Evolutionary conservation across 1,140 invertebrate genomes (phyloP).

Genomic region (Euura saliciscinereae): DNA sequence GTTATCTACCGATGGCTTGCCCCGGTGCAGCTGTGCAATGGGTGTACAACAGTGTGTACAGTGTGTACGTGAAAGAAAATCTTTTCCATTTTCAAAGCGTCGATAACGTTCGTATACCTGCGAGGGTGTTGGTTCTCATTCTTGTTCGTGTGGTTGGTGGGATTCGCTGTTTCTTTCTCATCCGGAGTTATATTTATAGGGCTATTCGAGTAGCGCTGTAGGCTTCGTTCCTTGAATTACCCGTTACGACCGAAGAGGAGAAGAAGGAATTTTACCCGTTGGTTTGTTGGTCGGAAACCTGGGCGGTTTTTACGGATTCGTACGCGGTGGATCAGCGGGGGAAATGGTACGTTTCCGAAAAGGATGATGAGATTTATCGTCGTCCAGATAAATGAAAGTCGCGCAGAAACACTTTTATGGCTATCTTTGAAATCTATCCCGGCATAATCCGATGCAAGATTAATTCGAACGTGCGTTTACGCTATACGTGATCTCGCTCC

Average conservation of each 20-base stretch:
- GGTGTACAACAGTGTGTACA: no score
- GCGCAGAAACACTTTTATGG: background rate
- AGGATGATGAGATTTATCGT: background rate
- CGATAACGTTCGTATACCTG: no score
- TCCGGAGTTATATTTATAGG: background rate
- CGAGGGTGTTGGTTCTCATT: background rate
- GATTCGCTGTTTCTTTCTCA: background rate
- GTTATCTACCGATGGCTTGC: background rate
- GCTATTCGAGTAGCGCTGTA: background rate
- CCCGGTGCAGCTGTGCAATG: background rate
- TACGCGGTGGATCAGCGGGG: background rate
- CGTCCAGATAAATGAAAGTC: background rate
- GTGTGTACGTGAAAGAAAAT: no score
- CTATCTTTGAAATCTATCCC: conserved; percentile 2
- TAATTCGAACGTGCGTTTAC: background rate
- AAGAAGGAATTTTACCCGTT: no score
- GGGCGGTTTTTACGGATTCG: no score
- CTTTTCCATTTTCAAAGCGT: no score
- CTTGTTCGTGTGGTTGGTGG: background rate
- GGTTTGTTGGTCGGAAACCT: no score
- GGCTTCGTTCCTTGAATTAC: no score
- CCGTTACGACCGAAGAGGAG: no score
- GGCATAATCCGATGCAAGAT: background rate
- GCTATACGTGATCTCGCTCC: conserved; percentile 5
- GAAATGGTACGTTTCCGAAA: background rate